Percentiles rank a stretch among this genome's conserved stretches.
phyloP scores from a whole-genome alignment of 2,797 vertebrate genomes.

The Rhinoraja longicauda region DNA sequence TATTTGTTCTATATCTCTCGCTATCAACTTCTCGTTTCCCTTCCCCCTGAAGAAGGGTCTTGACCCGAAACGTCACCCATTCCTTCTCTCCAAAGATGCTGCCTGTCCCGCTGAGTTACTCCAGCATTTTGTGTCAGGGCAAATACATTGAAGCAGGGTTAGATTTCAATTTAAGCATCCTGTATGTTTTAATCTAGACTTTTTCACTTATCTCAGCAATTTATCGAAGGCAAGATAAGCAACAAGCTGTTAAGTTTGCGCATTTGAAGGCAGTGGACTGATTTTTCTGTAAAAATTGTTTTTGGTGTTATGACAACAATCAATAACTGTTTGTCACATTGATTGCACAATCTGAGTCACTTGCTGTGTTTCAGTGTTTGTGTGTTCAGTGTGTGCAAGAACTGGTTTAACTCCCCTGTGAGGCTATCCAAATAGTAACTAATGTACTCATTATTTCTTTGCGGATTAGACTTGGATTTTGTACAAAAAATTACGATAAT shows the following conservation, averaged over 20 bases:
- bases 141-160: neutral
- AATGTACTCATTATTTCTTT: neutral
- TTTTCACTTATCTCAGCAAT: neutral
- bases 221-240: neutral
- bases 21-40: no score
- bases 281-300: neutral
- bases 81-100: no score
- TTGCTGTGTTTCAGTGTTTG: neutral
- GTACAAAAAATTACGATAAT: neutral
- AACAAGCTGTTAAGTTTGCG: neutral
- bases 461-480: neutral
- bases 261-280: neutral
- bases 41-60: no score
- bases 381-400: neutral
- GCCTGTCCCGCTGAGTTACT: no score
- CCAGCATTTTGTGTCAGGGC: no score
- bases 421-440: neutral
- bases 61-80: no score
- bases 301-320: neutral
- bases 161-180: neutral
- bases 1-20: no score
- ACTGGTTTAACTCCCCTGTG: neutral
- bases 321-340: conserved; percentile 16
- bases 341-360: neutral
- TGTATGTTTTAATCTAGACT: neutral